Conservation (phyloP, 2,888 invertebrate genomes). For the Serrognathus titanus region DNA sequence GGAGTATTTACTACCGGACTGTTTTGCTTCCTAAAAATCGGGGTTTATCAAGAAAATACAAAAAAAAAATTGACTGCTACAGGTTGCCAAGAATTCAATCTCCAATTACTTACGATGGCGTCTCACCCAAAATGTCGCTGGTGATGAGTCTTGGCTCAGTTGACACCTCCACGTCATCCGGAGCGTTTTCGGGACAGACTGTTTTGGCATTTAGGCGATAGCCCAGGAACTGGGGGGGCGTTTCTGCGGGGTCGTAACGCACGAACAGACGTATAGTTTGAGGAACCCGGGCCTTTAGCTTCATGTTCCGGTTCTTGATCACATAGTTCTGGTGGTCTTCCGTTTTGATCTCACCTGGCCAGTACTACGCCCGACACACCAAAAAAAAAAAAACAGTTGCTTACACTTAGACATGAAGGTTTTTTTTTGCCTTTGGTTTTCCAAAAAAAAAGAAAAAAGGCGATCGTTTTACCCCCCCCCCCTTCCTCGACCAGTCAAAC, state of each 20-base stretch:
- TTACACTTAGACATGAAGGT: too few relatives aligned
- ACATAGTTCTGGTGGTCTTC: constrained; percentile 54
- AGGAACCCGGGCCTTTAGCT: constrained; percentile 56
- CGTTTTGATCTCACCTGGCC: constrained; percentile 57
- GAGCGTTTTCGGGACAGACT: constrained; percentile 51
- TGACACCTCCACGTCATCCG: constrained; percentile 42
- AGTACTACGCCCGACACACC: constrained; percentile 37
- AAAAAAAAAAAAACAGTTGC: too few relatives aligned
- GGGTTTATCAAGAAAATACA: too few relatives aligned
- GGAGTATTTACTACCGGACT: constrained; percentile 28
- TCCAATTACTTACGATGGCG: neutral
- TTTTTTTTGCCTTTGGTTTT: too few relatives aligned
- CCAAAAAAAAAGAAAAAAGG: too few relatives aligned
- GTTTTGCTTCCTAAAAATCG: too few relatives aligned
- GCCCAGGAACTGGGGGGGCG: constrained; percentile 48
- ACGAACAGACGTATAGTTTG: constrained; percentile 59
- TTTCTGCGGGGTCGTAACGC: constrained; percentile 55
- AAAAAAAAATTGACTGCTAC: too few relatives aligned
- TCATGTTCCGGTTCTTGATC: constrained; percentile 57
- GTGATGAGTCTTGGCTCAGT: constrained; percentile 38
- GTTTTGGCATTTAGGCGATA: constrained; percentile 59
- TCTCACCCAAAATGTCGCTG: constrained; percentile 26
- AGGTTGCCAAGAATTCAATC: too few relatives aligned
- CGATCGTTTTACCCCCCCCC: too few relatives aligned
- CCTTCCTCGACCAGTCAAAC: too few relatives aligned